phyloP scores from a whole-genome alignment of 2,888 invertebrate species.

The Agrotis segetum region DNA sequence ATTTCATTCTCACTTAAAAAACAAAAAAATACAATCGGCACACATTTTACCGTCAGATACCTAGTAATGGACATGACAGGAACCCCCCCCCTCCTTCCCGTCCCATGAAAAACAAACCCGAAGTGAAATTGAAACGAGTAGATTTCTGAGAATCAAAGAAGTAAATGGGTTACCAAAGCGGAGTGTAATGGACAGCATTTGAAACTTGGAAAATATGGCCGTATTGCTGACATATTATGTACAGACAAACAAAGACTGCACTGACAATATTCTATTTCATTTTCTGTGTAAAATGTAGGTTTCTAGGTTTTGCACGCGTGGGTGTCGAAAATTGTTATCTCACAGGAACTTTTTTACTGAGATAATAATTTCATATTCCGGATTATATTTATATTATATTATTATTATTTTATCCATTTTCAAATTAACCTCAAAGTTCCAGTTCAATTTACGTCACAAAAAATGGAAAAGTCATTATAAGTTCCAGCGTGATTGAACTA shows the following conservation, averaged over 20 bases:
- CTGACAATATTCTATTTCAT: neutral
- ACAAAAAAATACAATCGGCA: slow-evolving; percentile 20
- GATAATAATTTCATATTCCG: too few species aligned
- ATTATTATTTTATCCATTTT: too few species aligned
- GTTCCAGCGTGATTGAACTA: too few species aligned
- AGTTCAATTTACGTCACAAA: too few species aligned
- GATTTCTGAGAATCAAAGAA: slow-evolving; percentile 46
- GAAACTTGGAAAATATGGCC: slow-evolving; percentile 12
- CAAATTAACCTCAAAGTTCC: too few species aligned
- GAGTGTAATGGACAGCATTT: slow-evolving; percentile 45
- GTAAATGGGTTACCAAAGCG: slow-evolving; percentile 37
- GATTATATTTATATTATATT: too few species aligned
- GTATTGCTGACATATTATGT: neutral
- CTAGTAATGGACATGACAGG: slow-evolving; percentile 21
- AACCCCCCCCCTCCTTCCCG: neutral
- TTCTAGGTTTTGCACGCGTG: too few species aligned
- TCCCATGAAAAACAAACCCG: slow-evolving; percentile 28
- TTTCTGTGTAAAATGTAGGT: neutral
- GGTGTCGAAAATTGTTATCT: too few species aligned
- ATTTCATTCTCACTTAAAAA: neutral
- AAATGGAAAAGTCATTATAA: too few species aligned
- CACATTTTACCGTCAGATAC: neutral
- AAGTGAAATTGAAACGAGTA: slow-evolving; percentile 37
- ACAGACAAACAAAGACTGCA: neutral
- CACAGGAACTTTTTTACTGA: too few species aligned